Evolutionary conservation across 2,113 vertebrate species (phyloP).

Genomic region (human): GRCh38 chr3:37347501-37348000

Average conservation of each 20-base stretch:
- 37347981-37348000: neutral
- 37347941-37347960: conserved; percentile 18
- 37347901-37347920: conserved; percentile 29
- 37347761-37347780: neutral
- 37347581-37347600: neutral
- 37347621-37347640: conserved; percentile 13
- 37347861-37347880: neutral
- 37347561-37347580: conserved; percentile 40
- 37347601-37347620: conserved; percentile 19
- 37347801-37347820: conserved; percentile 37
- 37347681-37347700: neutral
- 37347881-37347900: conserved; percentile 37
- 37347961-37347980: neutral
- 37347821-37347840: neutral
- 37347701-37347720: neutral
- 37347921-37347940: conserved; percentile 48
- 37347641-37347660: neutral
- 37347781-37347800: neutral
- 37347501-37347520: conserved; percentile 36
- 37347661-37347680: conserved; percentile 29
- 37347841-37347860: neutral
- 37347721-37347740: neutral
- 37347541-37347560: conserved; percentile 34
- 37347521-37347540: conserved; percentile 20
- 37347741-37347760: neutral